Percentiles rank a stretch among this genome's conserved stretches.
phyloP scores from a whole-genome alignment of 2,797 vertebrate genomes.

The Poecilia gillii region DNA sequence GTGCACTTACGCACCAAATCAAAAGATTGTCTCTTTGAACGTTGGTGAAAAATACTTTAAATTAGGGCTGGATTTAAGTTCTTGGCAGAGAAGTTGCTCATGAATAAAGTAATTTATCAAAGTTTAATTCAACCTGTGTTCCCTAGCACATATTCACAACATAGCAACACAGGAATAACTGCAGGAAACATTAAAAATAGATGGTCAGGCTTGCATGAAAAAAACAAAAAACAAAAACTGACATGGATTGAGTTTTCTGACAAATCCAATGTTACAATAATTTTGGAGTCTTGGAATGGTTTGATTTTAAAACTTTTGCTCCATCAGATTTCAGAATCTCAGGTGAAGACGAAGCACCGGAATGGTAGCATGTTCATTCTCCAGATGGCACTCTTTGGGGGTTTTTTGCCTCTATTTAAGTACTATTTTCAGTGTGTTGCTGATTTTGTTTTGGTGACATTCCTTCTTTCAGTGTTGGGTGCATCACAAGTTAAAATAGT shows the following conservation, averaged over 20 bases:
- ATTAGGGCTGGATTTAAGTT: neutral
- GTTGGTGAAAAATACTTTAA: neutral
- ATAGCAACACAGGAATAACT: neutral
- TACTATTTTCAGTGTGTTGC: neutral
- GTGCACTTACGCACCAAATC: neutral
- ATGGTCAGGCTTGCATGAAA: neutral
- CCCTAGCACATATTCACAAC: neutral
- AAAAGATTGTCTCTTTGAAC: neutral
- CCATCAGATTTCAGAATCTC: neutral
- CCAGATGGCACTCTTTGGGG: neutral
- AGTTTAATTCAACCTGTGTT: neutral
- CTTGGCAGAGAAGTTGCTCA: neutral
- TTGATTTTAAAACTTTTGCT: neutral
- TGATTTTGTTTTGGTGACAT: neutral
- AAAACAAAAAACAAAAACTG: neutral
- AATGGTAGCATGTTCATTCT: neutral
- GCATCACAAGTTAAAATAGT: neutral
- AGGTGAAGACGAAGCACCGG: neutral
- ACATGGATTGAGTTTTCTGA: neutral
- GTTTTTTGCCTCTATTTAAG: neutral
- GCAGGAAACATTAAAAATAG: neutral
- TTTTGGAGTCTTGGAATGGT: neutral
- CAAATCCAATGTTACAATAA: neutral
- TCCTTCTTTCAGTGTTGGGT: neutral
- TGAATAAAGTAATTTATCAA: constrained; percentile 2